Evolutionary conservation across 2,888 invertebrate species (phyloP).

Genomic region (Morinoia aosen): DNA sequence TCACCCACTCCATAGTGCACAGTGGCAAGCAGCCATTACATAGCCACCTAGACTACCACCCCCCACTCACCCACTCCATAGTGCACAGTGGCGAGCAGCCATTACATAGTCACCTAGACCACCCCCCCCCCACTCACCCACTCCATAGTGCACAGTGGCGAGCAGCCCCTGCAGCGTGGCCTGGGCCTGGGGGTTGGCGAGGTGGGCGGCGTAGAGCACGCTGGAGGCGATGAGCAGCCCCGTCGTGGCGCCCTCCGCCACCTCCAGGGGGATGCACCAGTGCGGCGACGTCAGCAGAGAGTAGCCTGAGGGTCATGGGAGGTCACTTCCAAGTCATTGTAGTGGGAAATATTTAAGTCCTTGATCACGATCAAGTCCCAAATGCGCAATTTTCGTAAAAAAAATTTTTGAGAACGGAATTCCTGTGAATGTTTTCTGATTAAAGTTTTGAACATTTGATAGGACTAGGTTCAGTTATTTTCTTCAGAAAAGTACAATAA

Average conservation of each 20-base stretch:
- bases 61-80: constrained; percentile 80
- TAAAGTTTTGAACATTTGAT: too few species aligned
- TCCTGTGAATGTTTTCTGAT: too few species aligned
- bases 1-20: constrained; percentile 85
- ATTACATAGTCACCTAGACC: not conserved
- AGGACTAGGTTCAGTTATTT: too few species aligned
- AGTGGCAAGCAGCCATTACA: constrained; percentile 84
- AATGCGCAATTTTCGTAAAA: too few species aligned
- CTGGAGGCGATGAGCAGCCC: constrained; percentile 64
- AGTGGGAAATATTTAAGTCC: too few species aligned
- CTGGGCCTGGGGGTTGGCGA: constrained; percentile 54
- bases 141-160: constrained; percentile 85
- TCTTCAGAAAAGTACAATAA: too few species aligned
- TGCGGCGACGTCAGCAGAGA: constrained; percentile 59
- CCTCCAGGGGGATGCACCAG: constrained; percentile 64
- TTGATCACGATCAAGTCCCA: too few species aligned
- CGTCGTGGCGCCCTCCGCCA: constrained; percentile 63
- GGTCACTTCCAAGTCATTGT: too few species aligned
- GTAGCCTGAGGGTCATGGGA: constrained; percentile 57
- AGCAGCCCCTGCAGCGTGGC: constrained; percentile 82
- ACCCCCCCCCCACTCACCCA: constrained; percentile 75
- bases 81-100: constrained; percentile 82
- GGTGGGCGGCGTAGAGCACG: constrained; percentile 60
- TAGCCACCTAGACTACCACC: constrained; percentile 74
- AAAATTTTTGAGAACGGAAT: too few species aligned